phyloP scores from a whole-genome alignment of 2,888 invertebrate species.

The Drosophila sordidapex region DNA sequence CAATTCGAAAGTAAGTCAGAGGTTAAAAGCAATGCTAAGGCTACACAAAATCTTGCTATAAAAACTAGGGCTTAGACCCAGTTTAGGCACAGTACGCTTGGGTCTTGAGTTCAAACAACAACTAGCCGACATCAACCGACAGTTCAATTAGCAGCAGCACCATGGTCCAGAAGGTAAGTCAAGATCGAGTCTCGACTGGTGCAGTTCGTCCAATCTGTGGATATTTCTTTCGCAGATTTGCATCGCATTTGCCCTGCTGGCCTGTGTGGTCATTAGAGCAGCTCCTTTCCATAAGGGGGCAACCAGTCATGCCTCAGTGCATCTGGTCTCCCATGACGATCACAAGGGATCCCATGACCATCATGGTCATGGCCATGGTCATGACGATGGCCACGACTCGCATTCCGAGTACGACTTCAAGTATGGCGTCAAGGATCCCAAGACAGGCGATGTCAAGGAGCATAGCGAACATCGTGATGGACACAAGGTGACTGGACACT shows the following conservation, averaged over 20 bases:
- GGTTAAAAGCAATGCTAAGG: slow-evolving; percentile 19
- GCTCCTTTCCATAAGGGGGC: slow-evolving; percentile 66
- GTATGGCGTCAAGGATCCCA: slow-evolving; percentile 76
- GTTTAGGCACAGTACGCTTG: slow-evolving; percentile 62
- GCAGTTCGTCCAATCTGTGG: background rate
- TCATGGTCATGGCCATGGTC: slow-evolving; percentile 33
- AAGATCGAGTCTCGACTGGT: background rate
- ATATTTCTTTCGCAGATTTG: slow-evolving; percentile 34
- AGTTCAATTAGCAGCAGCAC: slow-evolving; percentile 55
- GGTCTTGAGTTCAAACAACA: slow-evolving; percentile 57
- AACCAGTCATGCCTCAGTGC: slow-evolving; percentile 75
- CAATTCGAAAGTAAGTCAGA: slow-evolving; percentile 54
- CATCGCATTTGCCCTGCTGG: slow-evolving; percentile 57
- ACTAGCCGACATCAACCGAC: slow-evolving; percentile 55
- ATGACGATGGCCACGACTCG: slow-evolving; percentile 67
- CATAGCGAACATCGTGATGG: slow-evolving; percentile 74
- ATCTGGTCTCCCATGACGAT: slow-evolving; percentile 74
- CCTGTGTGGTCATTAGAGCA: slow-evolving; percentile 48
- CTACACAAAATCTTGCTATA: slow-evolving; percentile 43
- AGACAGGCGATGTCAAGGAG: slow-evolving; percentile 76
- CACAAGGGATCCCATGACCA: slow-evolving; percentile 70
- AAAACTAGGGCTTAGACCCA: slow-evolving; percentile 40
- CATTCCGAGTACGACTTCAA: slow-evolving; percentile 75
- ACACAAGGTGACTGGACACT: slow-evolving; percentile 78
- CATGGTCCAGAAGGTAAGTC: slow-evolving; percentile 74